Percentiles rank a stretch among this genome's conserved stretches.
phyloP scores from a whole-genome alignment of 2,113 vertebrate species.

The Ivindomyrus marchei region DNA sequence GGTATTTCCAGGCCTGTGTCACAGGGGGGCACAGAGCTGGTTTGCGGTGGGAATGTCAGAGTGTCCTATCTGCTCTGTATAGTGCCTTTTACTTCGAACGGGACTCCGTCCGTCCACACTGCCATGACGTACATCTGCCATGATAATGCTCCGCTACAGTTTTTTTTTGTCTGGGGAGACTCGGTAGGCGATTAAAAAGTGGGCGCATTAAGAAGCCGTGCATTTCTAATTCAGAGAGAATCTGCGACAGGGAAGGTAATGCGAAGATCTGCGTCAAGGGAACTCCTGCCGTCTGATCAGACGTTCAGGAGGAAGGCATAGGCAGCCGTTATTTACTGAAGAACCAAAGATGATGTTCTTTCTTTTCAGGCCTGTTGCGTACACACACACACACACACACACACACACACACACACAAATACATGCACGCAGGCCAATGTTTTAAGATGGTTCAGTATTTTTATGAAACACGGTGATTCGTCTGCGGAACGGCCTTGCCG shows the following conservation, averaged over 20 bases:
- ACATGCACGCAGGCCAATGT: background rate
- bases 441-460: background rate
- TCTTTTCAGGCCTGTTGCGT: background rate
- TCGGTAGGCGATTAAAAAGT: background rate
- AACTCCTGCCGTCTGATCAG: slow-evolving; percentile 19
- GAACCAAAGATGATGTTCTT: slow-evolving; percentile 16
- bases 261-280: background rate
- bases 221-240: background rate
- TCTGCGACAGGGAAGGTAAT: background rate
- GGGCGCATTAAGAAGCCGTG: background rate
- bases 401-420: background rate
- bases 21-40: background rate
- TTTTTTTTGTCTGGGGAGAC: background rate
- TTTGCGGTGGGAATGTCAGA: slow-evolving; percentile 15
- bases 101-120: background rate
- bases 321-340: background rate
- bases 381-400: background rate
- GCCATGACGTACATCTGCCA: background rate
- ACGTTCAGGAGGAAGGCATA: background rate
- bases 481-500: background rate
- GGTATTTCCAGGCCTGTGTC: background rate
- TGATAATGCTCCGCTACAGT: background rate
- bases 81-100: background rate
- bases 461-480: background rate
- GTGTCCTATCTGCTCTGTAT: slow-evolving; percentile 42